A percentile compares a stretch with the other conserved stretches of the same genome.
These are phyloP conservation scores for Gambelia wislizenii DNA, from an alignment of 2,797 vertebrate species.

Conservation along the genomic window DNA sequence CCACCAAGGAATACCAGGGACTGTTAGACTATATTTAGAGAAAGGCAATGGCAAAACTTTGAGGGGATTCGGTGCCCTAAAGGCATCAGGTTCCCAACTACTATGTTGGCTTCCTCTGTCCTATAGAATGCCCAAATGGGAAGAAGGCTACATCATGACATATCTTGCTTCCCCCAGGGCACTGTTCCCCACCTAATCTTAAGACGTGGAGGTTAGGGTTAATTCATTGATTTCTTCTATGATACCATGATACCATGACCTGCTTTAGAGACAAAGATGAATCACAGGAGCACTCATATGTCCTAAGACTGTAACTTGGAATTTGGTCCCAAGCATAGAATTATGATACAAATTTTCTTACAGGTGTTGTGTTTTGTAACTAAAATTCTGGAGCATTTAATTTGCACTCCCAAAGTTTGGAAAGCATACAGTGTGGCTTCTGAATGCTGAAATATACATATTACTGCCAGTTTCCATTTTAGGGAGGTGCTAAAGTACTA, in stretches of 20 bases:
- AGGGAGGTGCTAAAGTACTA: slow-evolving; percentile 45
- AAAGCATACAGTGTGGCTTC: slow-evolving; percentile 42
- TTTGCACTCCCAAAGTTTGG: slow-evolving; percentile 55
- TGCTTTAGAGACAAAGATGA: neutral
- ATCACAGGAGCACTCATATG: neutral
- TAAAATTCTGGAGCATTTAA: slow-evolving; percentile 55
- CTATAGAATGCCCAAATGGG: too few relatives aligned
- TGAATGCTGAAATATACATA: slow-evolving; percentile 54
- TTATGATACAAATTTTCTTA: slow-evolving; percentile 15
- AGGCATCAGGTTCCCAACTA: too few relatives aligned
- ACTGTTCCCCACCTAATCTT: neutral
- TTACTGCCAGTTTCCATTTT: slow-evolving; percentile 48
- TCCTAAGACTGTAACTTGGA: neutral
- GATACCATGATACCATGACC: too few relatives aligned
- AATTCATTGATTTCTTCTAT: too few relatives aligned
- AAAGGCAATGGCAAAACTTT: too few relatives aligned
- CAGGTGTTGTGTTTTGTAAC: slow-evolving; percentile 36
- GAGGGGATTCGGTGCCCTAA: too few relatives aligned
- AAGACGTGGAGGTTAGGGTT: too few relatives aligned
- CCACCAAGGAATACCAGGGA: too few relatives aligned
- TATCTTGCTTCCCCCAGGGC: too few relatives aligned
- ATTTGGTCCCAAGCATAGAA: neutral
- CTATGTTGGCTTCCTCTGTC: too few relatives aligned
- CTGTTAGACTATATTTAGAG: too few relatives aligned
- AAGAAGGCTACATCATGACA: too few relatives aligned